Evolutionary conservation across 2,113 vertebrate genomes (phyloP).

Genomic region (Tupaia chinensis): DNA sequence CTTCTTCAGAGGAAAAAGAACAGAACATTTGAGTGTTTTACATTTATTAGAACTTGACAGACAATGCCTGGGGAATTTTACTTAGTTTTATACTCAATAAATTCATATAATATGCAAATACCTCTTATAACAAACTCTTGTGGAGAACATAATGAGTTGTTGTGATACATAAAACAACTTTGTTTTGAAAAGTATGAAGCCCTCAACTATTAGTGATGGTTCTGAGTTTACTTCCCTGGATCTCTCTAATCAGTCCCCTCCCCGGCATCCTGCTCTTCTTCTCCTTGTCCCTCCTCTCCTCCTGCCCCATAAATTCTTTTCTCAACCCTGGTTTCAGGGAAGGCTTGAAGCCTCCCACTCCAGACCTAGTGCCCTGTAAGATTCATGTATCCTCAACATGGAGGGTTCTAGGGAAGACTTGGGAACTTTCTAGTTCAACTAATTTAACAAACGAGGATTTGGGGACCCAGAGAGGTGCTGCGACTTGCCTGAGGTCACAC

Average conservation of each 20-base stretch:
- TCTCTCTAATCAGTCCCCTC: neutral
- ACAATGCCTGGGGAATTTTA: neutral
- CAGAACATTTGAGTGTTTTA: neutral
- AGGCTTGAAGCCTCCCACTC: neutral
- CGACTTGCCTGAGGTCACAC: neutral
- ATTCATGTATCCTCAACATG: neutral
- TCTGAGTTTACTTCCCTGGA: neutral
- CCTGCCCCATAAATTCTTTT: neutral
- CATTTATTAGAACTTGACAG: slow-evolving; percentile 11
- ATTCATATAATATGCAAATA: neutral
- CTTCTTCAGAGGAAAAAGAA: neutral
- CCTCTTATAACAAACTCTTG: neutral
- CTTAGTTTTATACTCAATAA: neutral
- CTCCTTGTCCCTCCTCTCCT: neutral
- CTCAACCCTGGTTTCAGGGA: neutral
- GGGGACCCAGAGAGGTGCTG: neutral
- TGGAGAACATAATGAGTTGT: neutral
- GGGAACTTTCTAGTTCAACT: neutral
- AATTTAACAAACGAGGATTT: neutral
- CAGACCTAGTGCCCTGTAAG: neutral
- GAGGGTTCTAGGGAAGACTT: neutral
- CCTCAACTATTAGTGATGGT: neutral
- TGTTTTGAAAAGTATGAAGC: neutral
- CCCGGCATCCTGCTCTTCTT: neutral
- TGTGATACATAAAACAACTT: neutral